Evolutionary conservation across 2,113 vertebrate genomes (phyloP).

Genomic region (Picathartes gymnocephalus): DNA sequence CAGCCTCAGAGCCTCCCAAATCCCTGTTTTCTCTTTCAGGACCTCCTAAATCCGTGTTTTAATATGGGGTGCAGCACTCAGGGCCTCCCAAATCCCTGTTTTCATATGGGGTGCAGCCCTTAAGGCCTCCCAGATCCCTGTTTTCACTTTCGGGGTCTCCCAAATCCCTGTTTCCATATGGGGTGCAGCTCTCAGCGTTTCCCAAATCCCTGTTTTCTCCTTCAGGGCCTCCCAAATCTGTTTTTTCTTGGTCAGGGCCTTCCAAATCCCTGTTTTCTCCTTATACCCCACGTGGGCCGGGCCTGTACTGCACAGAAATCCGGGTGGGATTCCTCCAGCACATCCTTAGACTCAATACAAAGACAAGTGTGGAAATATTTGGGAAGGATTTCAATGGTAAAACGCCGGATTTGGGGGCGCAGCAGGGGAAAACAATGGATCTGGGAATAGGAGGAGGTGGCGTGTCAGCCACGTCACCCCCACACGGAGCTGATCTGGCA

Average conservation of each 20-base stretch:
- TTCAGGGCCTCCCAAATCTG: neutral
- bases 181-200: neutral
- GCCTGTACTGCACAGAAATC: neutral
- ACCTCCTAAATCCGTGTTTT: neutral
- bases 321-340: neutral
- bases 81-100: no score
- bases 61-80: no score
- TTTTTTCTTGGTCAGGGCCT: no score
- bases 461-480: fast-evolving
- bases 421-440: neutral
- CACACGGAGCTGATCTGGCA: neutral
- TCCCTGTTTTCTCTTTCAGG: neutral
- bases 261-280: neutral
- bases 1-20: neutral
- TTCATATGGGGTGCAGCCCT: neutral
- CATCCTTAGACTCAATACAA: no score
- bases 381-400: neutral
- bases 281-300: fast-evolving
- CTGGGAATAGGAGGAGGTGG: neutral
- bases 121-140: no score
- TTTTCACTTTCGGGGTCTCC: neutral
- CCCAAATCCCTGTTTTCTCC: neutral
- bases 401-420: fast-evolving
- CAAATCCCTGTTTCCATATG: neutral
- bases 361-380: neutral